A percentile compares a stretch with the other conserved stretches of the same genome.
phyloP scores from a whole-genome alignment of 30 jellyfish, hydroid and myxozoan species.

The Hydra vulgaris region DNA sequence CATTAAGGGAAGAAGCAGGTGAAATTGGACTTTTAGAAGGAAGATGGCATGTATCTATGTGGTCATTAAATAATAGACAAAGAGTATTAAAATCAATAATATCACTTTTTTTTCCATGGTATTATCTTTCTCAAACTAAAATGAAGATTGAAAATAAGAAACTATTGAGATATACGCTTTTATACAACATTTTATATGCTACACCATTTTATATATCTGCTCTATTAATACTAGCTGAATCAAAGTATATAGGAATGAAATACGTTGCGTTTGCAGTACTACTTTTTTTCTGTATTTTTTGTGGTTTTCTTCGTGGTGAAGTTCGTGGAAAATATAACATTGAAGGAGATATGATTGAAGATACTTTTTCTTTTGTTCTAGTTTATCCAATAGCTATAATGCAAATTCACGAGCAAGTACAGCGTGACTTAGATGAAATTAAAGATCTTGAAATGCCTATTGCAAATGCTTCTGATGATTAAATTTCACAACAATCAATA shows the following conservation, averaged over 20 bases:
- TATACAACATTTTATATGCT: slow-evolving; percentile 34
- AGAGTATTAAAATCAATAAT: slow-evolving; percentile 17
- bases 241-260: slow-evolving; percentile 33
- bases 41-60: slow-evolving; percentile 39
- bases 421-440: slow-evolving; percentile 8
- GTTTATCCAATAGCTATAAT: slow-evolving; percentile 68
- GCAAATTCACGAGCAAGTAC: slow-evolving; percentile 56
- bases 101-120: slow-evolving; percentile 67
- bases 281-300: slow-evolving; percentile 45
- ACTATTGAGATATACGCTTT: slow-evolving; percentile 5
- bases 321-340: slow-evolving; percentile 40
- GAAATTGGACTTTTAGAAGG: slow-evolving; percentile 36
- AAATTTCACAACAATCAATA: no score
- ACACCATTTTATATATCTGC: slow-evolving; percentile 46
- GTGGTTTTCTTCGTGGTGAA: slow-evolving; percentile 59
- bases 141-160: slow-evolving; percentile 30
- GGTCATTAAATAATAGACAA: slow-evolving; percentile 27
- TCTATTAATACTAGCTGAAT: slow-evolving; percentile 45
- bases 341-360: slow-evolving; percentile 81
- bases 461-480: no score
- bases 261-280: slow-evolving; percentile 60
- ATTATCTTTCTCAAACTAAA: slow-evolving; percentile 44
- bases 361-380: slow-evolving; percentile 60
- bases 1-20: slow-evolving; percentile 65
- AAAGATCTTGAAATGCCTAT: neutral